Conservation (phyloP, 2,888 invertebrate species). For the Lasioglossum oenotherae region DNA sequence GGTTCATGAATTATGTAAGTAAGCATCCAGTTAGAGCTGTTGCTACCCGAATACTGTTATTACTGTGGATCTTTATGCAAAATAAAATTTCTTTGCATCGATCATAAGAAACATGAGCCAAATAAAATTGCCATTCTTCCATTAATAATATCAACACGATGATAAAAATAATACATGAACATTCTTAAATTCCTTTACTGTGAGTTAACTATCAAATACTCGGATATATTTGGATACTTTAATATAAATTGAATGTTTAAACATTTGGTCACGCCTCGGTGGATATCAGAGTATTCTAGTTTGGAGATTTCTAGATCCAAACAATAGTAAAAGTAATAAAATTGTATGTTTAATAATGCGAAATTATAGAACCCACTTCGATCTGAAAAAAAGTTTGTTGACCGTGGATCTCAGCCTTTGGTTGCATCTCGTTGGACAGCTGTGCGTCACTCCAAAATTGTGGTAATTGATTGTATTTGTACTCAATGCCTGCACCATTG, state of each 20-base stretch:
- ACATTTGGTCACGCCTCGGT: background rate
- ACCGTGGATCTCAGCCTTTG: conserved; percentile 75
- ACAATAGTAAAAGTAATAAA: background rate
- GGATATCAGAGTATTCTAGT: background rate
- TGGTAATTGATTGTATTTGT: conserved; percentile 81
- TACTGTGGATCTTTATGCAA: background rate
- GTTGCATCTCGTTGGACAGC: conserved; percentile 76
- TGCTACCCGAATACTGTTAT: background rate
- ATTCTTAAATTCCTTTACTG: background rate
- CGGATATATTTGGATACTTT: background rate
- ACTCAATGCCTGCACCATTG: conserved; percentile 80
- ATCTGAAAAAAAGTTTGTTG: conserved; percentile 74
- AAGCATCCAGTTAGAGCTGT: background rate
- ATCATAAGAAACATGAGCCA: no score
- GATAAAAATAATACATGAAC: background rate
- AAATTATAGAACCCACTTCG: conserved; percentile 64
- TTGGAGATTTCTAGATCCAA: background rate
- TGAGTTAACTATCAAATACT: background rate
- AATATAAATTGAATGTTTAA: background rate
- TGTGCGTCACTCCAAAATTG: conserved; percentile 82
- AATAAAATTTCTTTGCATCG: no score
- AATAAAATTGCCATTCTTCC: background rate
- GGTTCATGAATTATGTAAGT: background rate
- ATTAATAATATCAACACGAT: background rate
- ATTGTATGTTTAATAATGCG: background rate